phyloP scores from a whole-genome alignment of 1,140 invertebrate species.

The Lordiphosa stackelbergi region DNA sequence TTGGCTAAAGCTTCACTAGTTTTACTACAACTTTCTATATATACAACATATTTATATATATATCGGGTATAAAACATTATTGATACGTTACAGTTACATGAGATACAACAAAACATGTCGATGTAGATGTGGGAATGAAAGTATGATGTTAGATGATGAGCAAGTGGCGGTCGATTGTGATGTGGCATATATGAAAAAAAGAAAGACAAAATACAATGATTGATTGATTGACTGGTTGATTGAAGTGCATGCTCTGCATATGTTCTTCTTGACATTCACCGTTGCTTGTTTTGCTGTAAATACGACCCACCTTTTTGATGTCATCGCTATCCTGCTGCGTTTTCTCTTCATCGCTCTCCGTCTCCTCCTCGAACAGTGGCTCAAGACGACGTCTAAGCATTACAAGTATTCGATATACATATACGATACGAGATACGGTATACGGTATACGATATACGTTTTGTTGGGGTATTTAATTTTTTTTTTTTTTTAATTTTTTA shows the following conservation, averaged over 20 bases:
- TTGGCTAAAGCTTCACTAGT: constrained; percentile 77
- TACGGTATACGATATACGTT: constrained; percentile 51
- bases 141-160: constrained; percentile 1
- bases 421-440: constrained; percentile 35
- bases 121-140: not conserved
- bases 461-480: too few species aligned
- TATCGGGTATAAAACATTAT: constrained; percentile 2
- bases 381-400: constrained; percentile 80
- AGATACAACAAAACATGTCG: not conserved
- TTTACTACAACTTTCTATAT: constrained; percentile 76
- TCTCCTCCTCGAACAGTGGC: constrained; percentile 83
- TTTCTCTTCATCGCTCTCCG: constrained; percentile 77
- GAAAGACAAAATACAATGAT: constrained; percentile 17
- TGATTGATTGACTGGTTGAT: constrained; percentile 35
- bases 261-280: not conserved
- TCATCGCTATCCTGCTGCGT: constrained; percentile 76
- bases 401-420: constrained; percentile 42
- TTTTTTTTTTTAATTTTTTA: too few species aligned
- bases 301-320: constrained; percentile 77
- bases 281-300: constrained; percentile 57
- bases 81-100: not conserved
- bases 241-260: constrained; percentile 5
- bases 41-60: constrained; percentile 12
- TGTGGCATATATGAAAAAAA: constrained; percentile 4
- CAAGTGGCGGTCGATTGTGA: not conserved